Conservation (phyloP, 2,797 vertebrate genomes). For the Capromys pilorides region DNA sequence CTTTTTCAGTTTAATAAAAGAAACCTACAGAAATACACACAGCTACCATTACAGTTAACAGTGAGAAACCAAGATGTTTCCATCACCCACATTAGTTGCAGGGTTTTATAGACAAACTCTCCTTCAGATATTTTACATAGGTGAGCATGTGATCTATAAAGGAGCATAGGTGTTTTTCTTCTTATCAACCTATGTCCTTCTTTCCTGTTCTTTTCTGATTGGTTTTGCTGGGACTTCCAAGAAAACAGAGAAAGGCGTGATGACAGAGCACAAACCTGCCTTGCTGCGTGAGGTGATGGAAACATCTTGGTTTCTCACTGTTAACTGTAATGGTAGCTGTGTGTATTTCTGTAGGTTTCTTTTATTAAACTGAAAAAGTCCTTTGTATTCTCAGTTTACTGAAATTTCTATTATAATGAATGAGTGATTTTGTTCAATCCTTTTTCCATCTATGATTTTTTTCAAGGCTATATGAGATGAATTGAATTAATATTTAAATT, state of each 20-base stretch:
- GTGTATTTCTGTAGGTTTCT: not conserved
- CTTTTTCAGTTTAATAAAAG: not conserved
- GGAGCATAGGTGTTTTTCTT: not conserved
- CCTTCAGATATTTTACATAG: not conserved
- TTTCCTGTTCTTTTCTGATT: not conserved
- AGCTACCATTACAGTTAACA: no score
- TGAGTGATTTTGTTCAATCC: not conserved
- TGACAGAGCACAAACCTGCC: no score
- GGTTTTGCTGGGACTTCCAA: not conserved
- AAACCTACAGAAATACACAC: not conserved
- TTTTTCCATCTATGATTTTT: not conserved
- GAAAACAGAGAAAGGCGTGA: not conserved
- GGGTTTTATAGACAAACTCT: not conserved
- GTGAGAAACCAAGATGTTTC: not conserved
- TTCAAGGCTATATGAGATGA: not conserved
- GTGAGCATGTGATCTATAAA: not conserved
- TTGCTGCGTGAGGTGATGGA: not conserved
- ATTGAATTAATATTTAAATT: not conserved
- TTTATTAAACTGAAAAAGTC: not conserved
- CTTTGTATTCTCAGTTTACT: not conserved
- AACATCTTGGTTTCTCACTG: not conserved
- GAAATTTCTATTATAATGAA: not conserved
- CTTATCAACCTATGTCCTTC: not conserved
- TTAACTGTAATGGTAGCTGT: no score
- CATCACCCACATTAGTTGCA: not conserved